A percentile compares a stretch with the other conserved stretches of the same genome.
phyloP scores from a whole-genome alignment of 2,888 invertebrate genomes.

The Lasioglossum oenotherae region DNA sequence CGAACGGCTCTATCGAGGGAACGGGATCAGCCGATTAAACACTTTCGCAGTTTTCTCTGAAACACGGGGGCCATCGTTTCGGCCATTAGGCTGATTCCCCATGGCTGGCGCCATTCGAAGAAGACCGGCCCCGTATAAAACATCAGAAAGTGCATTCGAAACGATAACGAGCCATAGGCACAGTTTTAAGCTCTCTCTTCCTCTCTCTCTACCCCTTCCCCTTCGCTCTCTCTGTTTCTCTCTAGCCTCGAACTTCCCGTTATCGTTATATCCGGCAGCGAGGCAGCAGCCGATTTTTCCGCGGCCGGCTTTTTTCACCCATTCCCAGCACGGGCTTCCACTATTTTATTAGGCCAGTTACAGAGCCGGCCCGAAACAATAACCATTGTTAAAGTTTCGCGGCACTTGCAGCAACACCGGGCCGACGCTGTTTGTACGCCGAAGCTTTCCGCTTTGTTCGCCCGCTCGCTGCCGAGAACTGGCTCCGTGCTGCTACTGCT shows the following conservation, averaged over 20 bases:
- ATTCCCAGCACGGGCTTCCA: constrained; percentile 38
- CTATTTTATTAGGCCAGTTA: constrained; percentile 69
- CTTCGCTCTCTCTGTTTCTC: background rate
- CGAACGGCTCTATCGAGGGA: background rate
- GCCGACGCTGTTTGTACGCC: constrained; percentile 56
- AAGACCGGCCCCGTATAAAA: constrained; percentile 19
- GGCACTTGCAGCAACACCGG: constrained; percentile 47
- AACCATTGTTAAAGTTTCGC: constrained; percentile 70
- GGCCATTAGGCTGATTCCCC: constrained; percentile 35
- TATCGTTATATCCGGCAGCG: constrained; percentile 16
- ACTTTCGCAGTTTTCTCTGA: constrained; percentile 9
- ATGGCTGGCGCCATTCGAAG: constrained; percentile 21
- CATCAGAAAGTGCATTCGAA: constrained; percentile 38
- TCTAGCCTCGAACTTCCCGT: constrained; percentile 20
- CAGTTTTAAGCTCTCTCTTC: constrained; percentile 17
- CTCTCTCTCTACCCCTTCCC: background rate
- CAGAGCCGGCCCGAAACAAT: constrained; percentile 62
- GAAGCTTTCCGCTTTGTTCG: constrained; percentile 59
- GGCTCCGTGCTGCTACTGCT: background rate
- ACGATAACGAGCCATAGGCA: constrained; percentile 49
- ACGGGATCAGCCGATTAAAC: constrained; percentile 23
- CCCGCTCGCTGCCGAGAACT: background rate
- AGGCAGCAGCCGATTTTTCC: constrained; percentile 39
- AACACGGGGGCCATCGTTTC: background rate
- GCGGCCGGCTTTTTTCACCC: constrained; percentile 19